Base-by-base conservation (phyloP, 2,797 vertebrate genomes). In the Gymnodraco acuticeps region DNA sequence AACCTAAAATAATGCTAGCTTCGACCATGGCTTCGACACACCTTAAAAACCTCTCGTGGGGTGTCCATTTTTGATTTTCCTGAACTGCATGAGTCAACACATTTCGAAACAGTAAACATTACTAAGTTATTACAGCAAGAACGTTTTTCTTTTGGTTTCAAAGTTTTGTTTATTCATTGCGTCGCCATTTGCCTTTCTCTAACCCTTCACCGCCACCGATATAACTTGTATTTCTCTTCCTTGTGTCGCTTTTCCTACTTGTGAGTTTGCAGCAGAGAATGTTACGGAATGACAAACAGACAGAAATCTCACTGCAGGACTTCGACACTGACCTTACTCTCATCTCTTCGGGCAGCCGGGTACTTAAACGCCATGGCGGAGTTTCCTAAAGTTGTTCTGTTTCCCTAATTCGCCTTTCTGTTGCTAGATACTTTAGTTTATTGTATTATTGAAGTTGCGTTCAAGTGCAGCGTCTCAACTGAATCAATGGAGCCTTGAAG, bases 321-420 rank as follows among this genome's bases (percentile, higher is more conserved):
- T 73, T 52, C 15, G 7, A 42, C 55, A 91, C 94, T 86, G 47
- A 95, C 94, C 93, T 93, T 88, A 33, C 54, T 86, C 70, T 89
- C 86, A 23, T 95, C 94, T 55, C 93, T 91, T 9, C 92, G 86
- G 0, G 86, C 89, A 51, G 72, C 78, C 3, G 95, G 94, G 66
- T 95, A 95, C 48, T 80, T 81, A 73, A 92, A 92, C 47, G 89
- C 79, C 95, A 95, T 95, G 20, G 2, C 5, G 56, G 42, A 8
- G n/a, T 41, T 52, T 64, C 16, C 47, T 67, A 17, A 19, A 23
- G 17, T n/a, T 4, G 17, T 52, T 51, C 4, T 20, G 15, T 64
- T 9, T 64, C 5, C 23, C 17, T 42, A 38, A 16, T 42, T 66
- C 33, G 8, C 4, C 7, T 55, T 27, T 65, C 10, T 43, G 27